These are phyloP conservation scores for Cetonia aurata DNA, from an alignment of 2,888 invertebrate genomes.

Conservation along the genomic window DNA sequence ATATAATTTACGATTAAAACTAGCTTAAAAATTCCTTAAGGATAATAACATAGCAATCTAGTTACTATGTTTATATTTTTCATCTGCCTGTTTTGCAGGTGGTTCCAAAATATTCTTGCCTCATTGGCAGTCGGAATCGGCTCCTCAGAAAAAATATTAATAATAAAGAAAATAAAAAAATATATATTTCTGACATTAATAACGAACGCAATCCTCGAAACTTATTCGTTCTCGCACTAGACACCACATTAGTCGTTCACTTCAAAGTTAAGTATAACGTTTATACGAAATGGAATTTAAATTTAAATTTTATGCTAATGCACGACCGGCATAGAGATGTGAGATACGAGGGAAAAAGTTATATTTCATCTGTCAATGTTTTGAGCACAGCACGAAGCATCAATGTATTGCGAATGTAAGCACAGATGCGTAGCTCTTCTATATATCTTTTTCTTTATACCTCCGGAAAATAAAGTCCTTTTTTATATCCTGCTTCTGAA, in stretches of 20 bases:
- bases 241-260: background rate
- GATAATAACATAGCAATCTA: too few relatives aligned
- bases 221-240: background rate
- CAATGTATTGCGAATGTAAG: constrained; percentile 23
- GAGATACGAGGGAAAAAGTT: constrained; percentile 7
- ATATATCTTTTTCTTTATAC: constrained; percentile 1
- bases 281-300: constrained; percentile 10
- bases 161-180: too few relatives aligned
- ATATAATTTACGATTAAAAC: too few relatives aligned
- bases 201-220: too few relatives aligned
- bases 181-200: too few relatives aligned
- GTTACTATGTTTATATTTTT: too few relatives aligned
- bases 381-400: constrained; percentile 23
- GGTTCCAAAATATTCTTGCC: too few relatives aligned
- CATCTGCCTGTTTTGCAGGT: too few relatives aligned
- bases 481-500: constrained; percentile 1
- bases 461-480: constrained; percentile 5
- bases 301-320: constrained; percentile 32
- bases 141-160: too few relatives aligned
- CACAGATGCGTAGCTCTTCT: background rate
- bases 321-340: background rate
- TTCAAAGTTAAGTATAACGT: constrained; percentile 1
- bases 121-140: too few relatives aligned
- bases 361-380: constrained; percentile 26
- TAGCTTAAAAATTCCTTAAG: too few relatives aligned